phyloP scores from a whole-genome alignment of 2,113 vertebrate species.

The Cyrtonyx montezumae region DNA sequence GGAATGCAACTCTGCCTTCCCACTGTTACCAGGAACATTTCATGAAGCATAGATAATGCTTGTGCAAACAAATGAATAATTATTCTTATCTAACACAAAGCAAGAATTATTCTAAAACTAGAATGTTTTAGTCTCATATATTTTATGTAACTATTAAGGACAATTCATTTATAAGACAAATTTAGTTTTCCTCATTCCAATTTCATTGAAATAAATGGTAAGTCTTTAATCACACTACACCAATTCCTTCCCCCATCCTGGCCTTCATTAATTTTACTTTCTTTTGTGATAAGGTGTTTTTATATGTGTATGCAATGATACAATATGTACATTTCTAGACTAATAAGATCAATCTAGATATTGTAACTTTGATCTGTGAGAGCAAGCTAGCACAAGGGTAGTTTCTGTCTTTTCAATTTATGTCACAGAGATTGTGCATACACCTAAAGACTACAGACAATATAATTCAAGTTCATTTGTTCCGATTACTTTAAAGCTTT shows the following conservation, averaged over 20 bases:
- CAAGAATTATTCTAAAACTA: background rate
- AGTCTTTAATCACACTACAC: background rate
- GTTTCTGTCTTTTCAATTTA: conserved; percentile 1
- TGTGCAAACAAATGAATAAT: background rate
- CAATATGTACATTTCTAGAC: background rate
- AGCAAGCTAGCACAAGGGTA: background rate
- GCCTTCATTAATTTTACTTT: background rate
- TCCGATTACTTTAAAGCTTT: conserved; percentile 17
- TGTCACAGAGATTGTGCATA: conserved; percentile 19
- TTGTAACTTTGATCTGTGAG: background rate
- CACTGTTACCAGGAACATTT: background rate
- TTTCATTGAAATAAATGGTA: background rate
- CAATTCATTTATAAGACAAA: background rate
- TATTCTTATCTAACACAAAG: background rate
- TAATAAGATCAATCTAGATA: background rate
- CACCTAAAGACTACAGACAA: conserved; percentile 24
- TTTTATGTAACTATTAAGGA: background rate
- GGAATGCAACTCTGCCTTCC: background rate
- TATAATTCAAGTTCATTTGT: conserved; percentile 47
- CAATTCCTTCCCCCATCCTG: background rate
- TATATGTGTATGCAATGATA: background rate
- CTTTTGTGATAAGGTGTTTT: background rate
- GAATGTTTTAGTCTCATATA: background rate
- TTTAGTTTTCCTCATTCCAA: background rate
- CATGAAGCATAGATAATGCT: background rate